Evolutionary conservation across 1,140 invertebrate genomes (phyloP), one percentile per base, ranked within the genome.

Genomic region (Pinna nobilis): DNA sequence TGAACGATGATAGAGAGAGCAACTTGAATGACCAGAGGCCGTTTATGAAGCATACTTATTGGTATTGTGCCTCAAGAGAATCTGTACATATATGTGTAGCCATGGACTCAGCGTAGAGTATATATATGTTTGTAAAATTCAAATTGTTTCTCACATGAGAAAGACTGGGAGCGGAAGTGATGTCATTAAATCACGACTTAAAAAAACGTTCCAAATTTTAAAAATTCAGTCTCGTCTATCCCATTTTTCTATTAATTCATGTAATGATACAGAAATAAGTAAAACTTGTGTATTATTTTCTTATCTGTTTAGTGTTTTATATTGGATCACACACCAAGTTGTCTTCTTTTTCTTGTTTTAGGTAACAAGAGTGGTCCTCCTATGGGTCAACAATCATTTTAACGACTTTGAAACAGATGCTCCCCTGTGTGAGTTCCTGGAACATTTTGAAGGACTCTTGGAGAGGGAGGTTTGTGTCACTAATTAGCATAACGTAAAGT

Each of bases 311-410:
- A 9, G 9, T 44, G 9, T 44, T 44, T 44, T 44, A 44, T 11
- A 44, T 11, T 44, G 9, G 39, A 9, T 44, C 9, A 44, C 9
- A 44, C 39, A 44, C 9, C 39, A 9, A 44, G 9, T 9, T 44
- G 9, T 11, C 39, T 44, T n/a, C 9, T 15, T 33, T 35, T 13
- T 53, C 30, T 30, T 33, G 33, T n/a, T 74, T 30, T 71, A 96
- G 85, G 97, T 99, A 0, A 98, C 97, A 0, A 91, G 97, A 67
- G 97, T 99, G 0, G 95, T 99, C 0, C 90, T 99, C 2, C 84
- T 99, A 0, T 99, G 98, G 98, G 97, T 99, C 0, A 99, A 99
- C 87, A 99, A 99, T 89, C 98, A 99, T 90, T 99, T 99, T 85
- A 98, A 97, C 30, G 98, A 99, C 88, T 99, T 99, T 90, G 98